Conservation (phyloP, 1,140 invertebrate genomes). For the Fopius arisanus region DNA sequence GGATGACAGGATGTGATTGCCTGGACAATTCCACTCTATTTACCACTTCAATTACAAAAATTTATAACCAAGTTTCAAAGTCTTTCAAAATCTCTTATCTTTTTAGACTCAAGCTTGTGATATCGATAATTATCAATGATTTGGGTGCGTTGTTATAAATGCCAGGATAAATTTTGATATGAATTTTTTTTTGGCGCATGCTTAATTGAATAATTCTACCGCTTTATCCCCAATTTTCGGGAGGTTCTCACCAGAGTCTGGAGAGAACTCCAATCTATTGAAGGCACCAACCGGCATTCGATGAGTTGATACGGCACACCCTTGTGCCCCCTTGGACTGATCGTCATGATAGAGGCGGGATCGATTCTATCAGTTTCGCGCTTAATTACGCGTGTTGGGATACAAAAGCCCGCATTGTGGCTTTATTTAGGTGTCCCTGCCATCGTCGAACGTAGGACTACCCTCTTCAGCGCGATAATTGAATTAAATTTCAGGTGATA, state of each 20-base stretch:
- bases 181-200: no score
- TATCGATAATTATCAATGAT: no score
- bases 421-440: conserved; percentile 42
- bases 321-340: conserved; percentile 49
- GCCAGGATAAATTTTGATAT: no score
- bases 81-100: no score
- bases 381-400: conserved; percentile 64
- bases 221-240: not conserved
- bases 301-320: conserved; percentile 62
- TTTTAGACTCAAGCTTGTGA: no score
- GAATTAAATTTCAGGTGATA: not conserved
- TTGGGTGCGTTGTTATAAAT: no score
- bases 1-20: no score
- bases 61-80: no score
- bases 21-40: no score
- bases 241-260: not conserved
- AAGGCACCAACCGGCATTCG: conserved; percentile 30
- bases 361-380: conserved; percentile 63
- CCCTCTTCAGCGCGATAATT: not conserved
- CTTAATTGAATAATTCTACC: no score
- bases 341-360: conserved; percentile 52
- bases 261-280: conserved; percentile 25
- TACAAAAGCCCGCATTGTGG: conserved; percentile 48
- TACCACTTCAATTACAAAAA: no score
- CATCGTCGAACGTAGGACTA: not conserved